A percentile compares a stretch with the other conserved stretches of the same genome.
Conservation (phyloP, 2,113 vertebrate species). For the Scomber scombrus region DNA sequence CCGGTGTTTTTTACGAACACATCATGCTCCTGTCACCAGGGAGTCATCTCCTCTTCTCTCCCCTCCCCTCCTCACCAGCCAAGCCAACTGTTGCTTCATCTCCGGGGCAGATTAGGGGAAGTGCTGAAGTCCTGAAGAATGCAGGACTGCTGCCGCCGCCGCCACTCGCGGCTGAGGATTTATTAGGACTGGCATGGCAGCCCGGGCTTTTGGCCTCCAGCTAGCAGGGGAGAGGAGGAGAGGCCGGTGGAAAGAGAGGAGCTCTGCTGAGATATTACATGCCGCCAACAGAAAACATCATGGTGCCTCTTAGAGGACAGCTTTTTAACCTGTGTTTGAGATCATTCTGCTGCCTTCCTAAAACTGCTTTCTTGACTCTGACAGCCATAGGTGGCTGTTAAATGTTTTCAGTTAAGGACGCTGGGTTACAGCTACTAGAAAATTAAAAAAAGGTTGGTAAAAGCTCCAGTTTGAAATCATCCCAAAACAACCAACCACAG, state of each 20-base stretch:
- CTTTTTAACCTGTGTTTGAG: constrained; percentile 5
- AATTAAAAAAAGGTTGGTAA: neutral
- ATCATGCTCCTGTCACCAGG: constrained; percentile 63
- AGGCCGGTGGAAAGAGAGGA: constrained; percentile 46
- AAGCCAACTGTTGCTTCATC: constrained; percentile 77
- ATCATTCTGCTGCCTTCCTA: constrained; percentile 6
- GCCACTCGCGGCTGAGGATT: constrained; percentile 75
- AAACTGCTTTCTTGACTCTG: constrained; percentile 13
- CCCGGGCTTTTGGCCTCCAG: constrained; percentile 61
- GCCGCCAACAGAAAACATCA: constrained; percentile 57
- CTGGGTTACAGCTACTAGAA: neutral
- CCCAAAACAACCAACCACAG: neutral
- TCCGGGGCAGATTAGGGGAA: constrained; percentile 76
- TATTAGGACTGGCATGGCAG: constrained; percentile 72
- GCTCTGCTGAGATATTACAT: constrained; percentile 66
- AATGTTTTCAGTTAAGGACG: neutral
- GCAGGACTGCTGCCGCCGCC: constrained; percentile 70
- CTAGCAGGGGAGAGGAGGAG: constrained; percentile 33
- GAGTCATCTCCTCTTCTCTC: neutral
- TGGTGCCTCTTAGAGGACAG: constrained; percentile 40
- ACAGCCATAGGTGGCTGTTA: constrained; percentile 2
- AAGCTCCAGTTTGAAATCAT: neutral
- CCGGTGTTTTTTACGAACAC: constrained; percentile 67
- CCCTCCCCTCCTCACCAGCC: constrained; percentile 12
- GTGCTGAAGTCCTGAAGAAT: constrained; percentile 78